Evolutionary conservation across 92 coral and sea anemone genomes (phyloP).

Genomic region (Porites lobata): DNA sequence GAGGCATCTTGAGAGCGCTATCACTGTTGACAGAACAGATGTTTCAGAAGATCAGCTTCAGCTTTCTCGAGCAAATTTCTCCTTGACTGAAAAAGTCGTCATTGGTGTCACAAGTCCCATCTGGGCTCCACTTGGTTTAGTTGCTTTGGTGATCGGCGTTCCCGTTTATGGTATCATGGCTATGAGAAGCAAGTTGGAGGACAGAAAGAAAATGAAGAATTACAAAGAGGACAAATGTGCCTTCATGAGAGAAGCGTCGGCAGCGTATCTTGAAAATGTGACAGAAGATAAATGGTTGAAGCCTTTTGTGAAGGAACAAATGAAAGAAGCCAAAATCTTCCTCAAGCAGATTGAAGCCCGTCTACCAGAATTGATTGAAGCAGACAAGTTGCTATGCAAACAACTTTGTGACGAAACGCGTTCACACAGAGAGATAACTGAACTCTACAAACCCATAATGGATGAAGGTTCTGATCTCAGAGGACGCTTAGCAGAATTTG

Average conservation of each 20-base stretch:
- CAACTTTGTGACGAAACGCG: neutral
- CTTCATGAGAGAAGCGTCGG: slow-evolving; percentile 4
- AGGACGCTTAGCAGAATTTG: no score
- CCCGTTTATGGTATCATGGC: slow-evolving; percentile 29
- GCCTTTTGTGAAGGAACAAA: neutral
- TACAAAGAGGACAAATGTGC: slow-evolving; percentile 14
- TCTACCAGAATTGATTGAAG: slow-evolving; percentile 57
- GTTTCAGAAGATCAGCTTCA: neutral
- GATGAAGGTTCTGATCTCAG: no score
- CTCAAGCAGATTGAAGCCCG: slow-evolving; percentile 31
- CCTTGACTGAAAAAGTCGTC: slow-evolving; percentile 23
- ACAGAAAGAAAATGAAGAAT: neutral
- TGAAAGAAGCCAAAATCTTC: slow-evolving; percentile 23
- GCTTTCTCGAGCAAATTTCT: neutral
- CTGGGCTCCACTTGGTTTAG: slow-evolving; percentile 64
- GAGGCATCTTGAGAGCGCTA: neutral
- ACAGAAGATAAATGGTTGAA: neutral
- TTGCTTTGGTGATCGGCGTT: slow-evolving; percentile 20
- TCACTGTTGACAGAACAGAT: neutral
- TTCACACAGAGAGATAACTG: no score
- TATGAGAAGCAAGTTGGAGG: slow-evolving; percentile 6
- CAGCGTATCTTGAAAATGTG: slow-evolving; percentile 11
- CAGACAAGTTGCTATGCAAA: slow-evolving; percentile 21
- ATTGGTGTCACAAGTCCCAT: slow-evolving; percentile 50
- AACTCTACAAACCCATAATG: no score